Base-by-base conservation (phyloP, 2,797 vertebrate genomes). In the Heteromormyrus szaboi region DNA sequence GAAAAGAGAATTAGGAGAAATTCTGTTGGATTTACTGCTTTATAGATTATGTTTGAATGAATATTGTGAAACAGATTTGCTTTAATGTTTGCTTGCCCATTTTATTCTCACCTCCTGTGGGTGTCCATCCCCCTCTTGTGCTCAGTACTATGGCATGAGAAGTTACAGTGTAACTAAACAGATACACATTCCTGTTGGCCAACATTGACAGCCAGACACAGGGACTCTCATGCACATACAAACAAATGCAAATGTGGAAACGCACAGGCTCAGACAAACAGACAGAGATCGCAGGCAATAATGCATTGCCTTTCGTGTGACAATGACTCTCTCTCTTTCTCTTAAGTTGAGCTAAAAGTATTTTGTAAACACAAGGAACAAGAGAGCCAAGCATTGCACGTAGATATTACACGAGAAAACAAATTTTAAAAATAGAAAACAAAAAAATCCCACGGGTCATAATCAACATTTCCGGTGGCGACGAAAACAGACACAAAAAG, bases 401-500 rank as follows among this genome's bases (percentile, higher is more conserved):
- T 19, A 76, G 68, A 41, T 41, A 33, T 76, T 37, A 76, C 12
- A 25, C 14, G 3, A 76, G 12, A 56, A 76, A 41, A 76, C 17
- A 85, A 59, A 65, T 7, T 65, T 59, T 83, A 25, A 54, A 59
- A 59, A 25, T 85, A 50, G 89, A 44, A 33, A 88, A 76, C 56
- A 56, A 89, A 89, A 91, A 89, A 89, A 89, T 89, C 33, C 56
- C 25, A 44, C 56, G 8, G 53, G 56, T 22, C 53, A 46, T 41
- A 56, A 25, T 54, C 79, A 44, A 17, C 37, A 29, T 62, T 81
- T 84, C 87, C 22, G n/a, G 14, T 29, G 19, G 17, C 37, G 51
- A 90, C 89, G 89, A 91, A 88, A 92, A 12, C 50, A 90, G 76
- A 54, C 41, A 85, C 68, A 88, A 91, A 86, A 90, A 81, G 84